Conservation (phyloP, 2,888 invertebrate genomes). For the Heliconius aoede region DNA sequence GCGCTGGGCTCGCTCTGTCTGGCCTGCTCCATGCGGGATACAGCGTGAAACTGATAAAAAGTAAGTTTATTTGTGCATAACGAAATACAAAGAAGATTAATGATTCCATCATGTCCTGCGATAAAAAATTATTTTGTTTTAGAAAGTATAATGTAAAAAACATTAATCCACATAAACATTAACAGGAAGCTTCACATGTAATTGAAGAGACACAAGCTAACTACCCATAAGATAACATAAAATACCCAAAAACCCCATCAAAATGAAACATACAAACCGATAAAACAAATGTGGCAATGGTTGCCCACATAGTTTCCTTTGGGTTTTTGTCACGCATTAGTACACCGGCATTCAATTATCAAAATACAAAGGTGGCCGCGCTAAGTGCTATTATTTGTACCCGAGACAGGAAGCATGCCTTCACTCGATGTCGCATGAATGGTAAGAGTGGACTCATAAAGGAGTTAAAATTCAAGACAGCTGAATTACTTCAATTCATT, state of each 20-base stretch:
- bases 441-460: constrained; percentile 23
- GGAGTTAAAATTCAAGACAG: constrained; percentile 6
- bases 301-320: constrained; percentile 43
- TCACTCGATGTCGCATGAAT: constrained; percentile 58
- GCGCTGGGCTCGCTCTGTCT: too few relatives aligned
- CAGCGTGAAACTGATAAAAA: too few relatives aligned
- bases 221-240: constrained; percentile 26
- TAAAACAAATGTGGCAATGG: constrained; percentile 41
- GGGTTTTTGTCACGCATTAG: constrained; percentile 44
- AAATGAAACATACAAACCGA: constrained; percentile 25
- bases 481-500: constrained; percentile 5
- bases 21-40: too few relatives aligned
- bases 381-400: constrained; percentile 72
- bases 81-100: too few relatives aligned
- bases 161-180: neutral
- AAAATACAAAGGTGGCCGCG: constrained; percentile 56
- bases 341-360: constrained; percentile 54
- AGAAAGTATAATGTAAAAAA: neutral
- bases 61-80: too few relatives aligned
- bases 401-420: constrained; percentile 66
- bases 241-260: constrained; percentile 27
- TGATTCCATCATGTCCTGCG: neutral
- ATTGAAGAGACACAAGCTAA: neutral
- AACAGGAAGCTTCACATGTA: neutral
- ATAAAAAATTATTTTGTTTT: neutral